A percentile compares a stretch with the other conserved stretches of the same genome.
phyloP scores from a whole-genome alignment of 2,888 invertebrate genomes.

The Drosophila anomalata region DNA sequence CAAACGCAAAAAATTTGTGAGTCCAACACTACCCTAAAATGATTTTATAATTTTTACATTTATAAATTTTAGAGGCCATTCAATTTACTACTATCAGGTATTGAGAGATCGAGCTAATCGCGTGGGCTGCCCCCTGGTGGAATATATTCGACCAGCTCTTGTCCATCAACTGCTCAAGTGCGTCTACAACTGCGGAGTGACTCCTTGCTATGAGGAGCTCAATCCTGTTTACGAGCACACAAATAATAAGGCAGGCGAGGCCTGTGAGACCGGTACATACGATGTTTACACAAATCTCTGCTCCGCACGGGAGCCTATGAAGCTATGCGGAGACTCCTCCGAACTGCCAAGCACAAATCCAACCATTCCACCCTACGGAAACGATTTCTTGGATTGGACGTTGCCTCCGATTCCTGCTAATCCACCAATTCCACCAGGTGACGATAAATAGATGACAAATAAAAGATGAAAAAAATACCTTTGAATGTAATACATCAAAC shows the following conservation, averaged over 20 bases:
- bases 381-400: background rate
- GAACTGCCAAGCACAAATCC: background rate
- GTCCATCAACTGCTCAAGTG: slow-evolving; percentile 22
- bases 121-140: slow-evolving; percentile 16
- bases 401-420: background rate
- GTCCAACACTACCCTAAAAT: background rate
- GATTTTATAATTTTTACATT: too few species aligned
- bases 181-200: slow-evolving; percentile 22
- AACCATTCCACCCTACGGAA: background rate
- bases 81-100: slow-evolving; percentile 10
- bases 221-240: slow-evolving; percentile 25
- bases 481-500: too few species aligned
- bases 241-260: background rate
- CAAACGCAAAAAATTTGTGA: background rate
- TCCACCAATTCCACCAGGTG: background rate
- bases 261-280: background rate
- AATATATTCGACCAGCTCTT: slow-evolving; percentile 4
- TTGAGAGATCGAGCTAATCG: slow-evolving; percentile 21
- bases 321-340: background rate
- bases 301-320: slow-evolving; percentile 1
- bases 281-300: background rate
- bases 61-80: background rate
- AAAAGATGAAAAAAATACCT: too few species aligned
- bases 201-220: background rate
- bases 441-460: background rate